Base-by-base conservation (phyloP, 1,140 invertebrate genomes). In the Drosophila hydei region DNA sequence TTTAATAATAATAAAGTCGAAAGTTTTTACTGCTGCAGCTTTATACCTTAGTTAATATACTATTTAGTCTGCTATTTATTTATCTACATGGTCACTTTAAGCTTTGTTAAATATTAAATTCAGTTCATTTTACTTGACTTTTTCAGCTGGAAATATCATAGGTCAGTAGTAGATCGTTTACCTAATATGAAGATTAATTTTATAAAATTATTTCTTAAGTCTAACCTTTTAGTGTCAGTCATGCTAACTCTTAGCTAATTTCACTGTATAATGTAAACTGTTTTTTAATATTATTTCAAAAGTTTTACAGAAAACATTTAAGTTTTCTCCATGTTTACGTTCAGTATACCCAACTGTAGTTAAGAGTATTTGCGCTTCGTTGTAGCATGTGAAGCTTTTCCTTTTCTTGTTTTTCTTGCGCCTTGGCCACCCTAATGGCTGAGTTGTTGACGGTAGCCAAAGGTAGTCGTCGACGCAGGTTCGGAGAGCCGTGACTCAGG, bases 361-460 rank as follows among this genome's bases (percentile, higher is more conserved):
- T 11, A 45, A 80, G 77, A 40, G 78, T 55, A 80, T 81, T 48
- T 19, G 8, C 3, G 8, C 14, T 42, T 68, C 56, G 48, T 51
- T 27, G 21, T 14, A 12, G 21, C 14, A 12, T 8, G 18, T 21
- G 8, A 6, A 19, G 38, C 27, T 54, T 73, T 65, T 36, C 5
- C 48, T 6, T 30, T 42, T 60, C 19, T 42, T 38, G 40, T 42
- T 40, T 62, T 50, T 38, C 43, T 61, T 50, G 54, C 40, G 63
- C 62, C 23, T 38, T 68, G 81, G 74, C 81, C 81, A 85, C 77
- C 81, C 81, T 81, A 85, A 85, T 85, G 83, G 81, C 80, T 63
- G 48, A 63, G 74, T 55, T 63, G 65, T 55, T 56, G 74, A 84
- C 84, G 74, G 73, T 84, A 88, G 84, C 79, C 65, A 71, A 61